Evolutionary conservation across 2,113 vertebrate genomes (phyloP).

Genomic region (Pogonocichla stellata): DNA sequence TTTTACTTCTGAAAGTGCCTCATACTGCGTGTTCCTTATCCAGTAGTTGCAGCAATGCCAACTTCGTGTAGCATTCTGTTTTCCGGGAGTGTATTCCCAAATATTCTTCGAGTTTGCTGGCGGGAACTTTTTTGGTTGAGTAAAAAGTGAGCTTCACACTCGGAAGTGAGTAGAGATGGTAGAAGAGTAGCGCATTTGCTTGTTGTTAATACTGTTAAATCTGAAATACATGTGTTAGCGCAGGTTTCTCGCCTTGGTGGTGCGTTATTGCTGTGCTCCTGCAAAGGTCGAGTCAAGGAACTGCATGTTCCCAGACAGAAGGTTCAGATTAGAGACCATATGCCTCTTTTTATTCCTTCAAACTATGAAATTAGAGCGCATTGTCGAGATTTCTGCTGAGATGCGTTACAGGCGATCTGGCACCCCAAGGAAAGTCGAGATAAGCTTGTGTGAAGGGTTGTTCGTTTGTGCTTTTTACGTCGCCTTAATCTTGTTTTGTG

Average conservation of each 20-base stretch:
- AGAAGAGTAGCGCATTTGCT: rapidly evolving
- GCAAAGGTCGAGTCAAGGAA: not conserved
- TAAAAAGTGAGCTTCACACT: not conserved
- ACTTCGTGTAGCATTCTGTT: not conserved
- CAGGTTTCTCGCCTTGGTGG: not conserved
- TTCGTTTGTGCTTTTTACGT: rapidly evolving
- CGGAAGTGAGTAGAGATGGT: rapidly evolving
- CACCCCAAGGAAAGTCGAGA: not conserved
- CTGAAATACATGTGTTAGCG: not conserved
- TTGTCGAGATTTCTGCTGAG: rapidly evolving
- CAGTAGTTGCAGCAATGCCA: rapidly evolving
- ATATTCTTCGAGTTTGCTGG: rapidly evolving
- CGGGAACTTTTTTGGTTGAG: rapidly evolving
- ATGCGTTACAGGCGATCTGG: rapidly evolving
- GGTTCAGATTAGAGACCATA: rapidly evolving
- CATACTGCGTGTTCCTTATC: rapidly evolving
- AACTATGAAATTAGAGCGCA: rapidly evolving
- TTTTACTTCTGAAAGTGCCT: not conserved
- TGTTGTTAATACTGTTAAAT: not conserved
- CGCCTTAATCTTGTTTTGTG: rapidly evolving
- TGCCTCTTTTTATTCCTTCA: not conserved
- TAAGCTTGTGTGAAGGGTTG: rapidly evolving
- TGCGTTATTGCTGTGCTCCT: rapidly evolving
- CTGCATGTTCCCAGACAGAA: not conserved
- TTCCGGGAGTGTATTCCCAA: rapidly evolving